Evolutionary conservation across 2,888 invertebrate species (phyloP).

Genomic region (Hypomecis punctinalis): DNA sequence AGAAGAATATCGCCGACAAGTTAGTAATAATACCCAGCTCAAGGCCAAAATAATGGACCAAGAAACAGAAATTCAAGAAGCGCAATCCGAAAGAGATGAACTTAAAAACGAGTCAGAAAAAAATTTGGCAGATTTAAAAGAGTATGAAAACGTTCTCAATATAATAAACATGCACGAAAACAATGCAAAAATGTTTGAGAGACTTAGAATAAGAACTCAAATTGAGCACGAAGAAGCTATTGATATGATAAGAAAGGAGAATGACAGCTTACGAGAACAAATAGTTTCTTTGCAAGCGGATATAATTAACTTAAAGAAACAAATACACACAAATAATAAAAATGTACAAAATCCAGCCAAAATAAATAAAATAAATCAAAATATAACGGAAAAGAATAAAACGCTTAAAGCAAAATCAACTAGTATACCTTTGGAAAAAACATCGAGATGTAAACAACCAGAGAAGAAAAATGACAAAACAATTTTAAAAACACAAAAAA

Average conservation of each 20-base stretch:
- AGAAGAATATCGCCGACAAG: background rate
- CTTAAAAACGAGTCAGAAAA: background rate
- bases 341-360: background rate
- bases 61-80: background rate
- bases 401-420: background rate
- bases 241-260: background rate
- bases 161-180: constrained; percentile 4
- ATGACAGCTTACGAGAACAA: background rate
- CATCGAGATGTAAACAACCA: background rate
- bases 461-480: background rate
- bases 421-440: background rate
- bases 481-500: background rate
- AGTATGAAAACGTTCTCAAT: constrained; percentile 9
- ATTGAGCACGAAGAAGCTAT: background rate
- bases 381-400: background rate
- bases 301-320: background rate
- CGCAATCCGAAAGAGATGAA: background rate
- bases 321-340: background rate
- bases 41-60: background rate
- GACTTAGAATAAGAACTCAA: background rate
- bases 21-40: background rate
- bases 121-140: background rate
- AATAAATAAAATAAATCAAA: background rate
- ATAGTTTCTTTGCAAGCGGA: background rate
- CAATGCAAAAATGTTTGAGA: background rate